These are phyloP conservation scores for Musca domestica DNA, from an alignment of 1,140 invertebrate species.

Conservation along the genomic window DNA sequence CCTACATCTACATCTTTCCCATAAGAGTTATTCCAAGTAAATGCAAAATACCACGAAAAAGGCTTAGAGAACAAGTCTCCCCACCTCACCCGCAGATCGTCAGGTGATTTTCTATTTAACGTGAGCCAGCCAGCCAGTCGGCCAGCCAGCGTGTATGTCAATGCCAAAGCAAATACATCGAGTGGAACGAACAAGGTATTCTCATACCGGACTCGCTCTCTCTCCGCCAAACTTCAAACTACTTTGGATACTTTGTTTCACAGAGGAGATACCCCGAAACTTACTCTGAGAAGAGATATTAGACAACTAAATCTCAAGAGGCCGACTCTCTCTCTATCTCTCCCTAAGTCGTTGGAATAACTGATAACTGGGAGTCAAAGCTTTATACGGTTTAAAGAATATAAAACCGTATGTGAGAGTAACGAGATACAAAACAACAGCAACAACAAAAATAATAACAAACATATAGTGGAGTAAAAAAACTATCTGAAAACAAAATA, in stretches of 20 bases:
- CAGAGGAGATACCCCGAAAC: too few species aligned
- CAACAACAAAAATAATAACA: slow-evolving; percentile 1
- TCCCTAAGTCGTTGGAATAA: too few species aligned
- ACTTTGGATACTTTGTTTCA: too few species aligned
- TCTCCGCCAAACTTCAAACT: not conserved
- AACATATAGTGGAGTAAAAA: too few species aligned
- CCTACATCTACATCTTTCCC: not conserved
- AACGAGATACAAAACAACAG: slow-evolving; percentile 1
- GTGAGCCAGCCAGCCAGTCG: too few species aligned
- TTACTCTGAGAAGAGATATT: too few species aligned
- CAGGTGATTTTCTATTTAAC: too few species aligned
- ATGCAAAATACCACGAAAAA: slow-evolving; percentile 18
- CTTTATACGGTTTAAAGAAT: too few species aligned
- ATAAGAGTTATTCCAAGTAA: slow-evolving; percentile 10
- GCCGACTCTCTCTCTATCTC: too few species aligned
- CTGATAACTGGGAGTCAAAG: too few species aligned
- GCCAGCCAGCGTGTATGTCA: slow-evolving; percentile 18
- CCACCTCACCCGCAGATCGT: too few species aligned
- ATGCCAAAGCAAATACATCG: not conserved
- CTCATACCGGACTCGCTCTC: not conserved
- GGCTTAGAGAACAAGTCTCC: not conserved
- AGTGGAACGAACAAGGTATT: not conserved
- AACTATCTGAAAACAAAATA: not conserved
- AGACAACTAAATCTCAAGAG: too few species aligned
- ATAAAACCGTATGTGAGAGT: not conserved